Evolutionary conservation across 2,797 vertebrate genomes (phyloP).

Genomic region (Takifugu ocellatus): DNA sequence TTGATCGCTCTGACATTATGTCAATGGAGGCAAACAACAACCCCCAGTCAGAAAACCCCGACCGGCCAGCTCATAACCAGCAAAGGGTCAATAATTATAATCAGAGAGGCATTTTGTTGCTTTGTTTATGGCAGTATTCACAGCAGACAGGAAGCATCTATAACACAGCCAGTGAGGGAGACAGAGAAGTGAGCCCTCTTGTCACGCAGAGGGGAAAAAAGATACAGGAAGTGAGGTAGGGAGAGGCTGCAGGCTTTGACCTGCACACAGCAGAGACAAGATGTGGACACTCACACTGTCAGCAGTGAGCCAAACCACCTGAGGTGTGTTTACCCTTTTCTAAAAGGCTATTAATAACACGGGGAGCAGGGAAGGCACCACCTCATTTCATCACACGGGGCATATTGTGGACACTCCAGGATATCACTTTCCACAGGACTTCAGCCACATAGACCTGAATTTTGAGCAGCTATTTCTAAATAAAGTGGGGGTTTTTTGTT

Average conservation of each 20-base stretch:
- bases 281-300: constrained; percentile 34
- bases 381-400: constrained; percentile 19
- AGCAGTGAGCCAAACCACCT: constrained; percentile 26
- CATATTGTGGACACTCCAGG: background rate
- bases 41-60: constrained; percentile 7
- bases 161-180: constrained; percentile 8
- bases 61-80: constrained; percentile 5
- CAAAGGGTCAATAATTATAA: constrained; percentile 16
- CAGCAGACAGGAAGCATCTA: constrained; percentile 21
- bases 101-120: constrained; percentile 6
- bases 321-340: constrained; percentile 35
- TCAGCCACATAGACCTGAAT: too few species aligned
- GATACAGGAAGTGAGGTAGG: constrained; percentile 55
- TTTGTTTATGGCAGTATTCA: constrained; percentile 38
- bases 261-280: constrained; percentile 28
- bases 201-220: constrained; percentile 14
- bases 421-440: background rate
- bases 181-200: constrained; percentile 18
- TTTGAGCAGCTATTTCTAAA: too few species aligned
- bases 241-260: constrained; percentile 14
- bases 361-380: constrained; percentile 9
- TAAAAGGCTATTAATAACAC: constrained; percentile 42
- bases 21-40: constrained; percentile 19
- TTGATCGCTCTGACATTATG: constrained; percentile 29
- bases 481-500: too few species aligned